A percentile compares a stretch with the other conserved stretches of the same genome.
phyloP scores from a whole-genome alignment of 2,797 vertebrate species.

The Coendou prehensilis region DNA sequence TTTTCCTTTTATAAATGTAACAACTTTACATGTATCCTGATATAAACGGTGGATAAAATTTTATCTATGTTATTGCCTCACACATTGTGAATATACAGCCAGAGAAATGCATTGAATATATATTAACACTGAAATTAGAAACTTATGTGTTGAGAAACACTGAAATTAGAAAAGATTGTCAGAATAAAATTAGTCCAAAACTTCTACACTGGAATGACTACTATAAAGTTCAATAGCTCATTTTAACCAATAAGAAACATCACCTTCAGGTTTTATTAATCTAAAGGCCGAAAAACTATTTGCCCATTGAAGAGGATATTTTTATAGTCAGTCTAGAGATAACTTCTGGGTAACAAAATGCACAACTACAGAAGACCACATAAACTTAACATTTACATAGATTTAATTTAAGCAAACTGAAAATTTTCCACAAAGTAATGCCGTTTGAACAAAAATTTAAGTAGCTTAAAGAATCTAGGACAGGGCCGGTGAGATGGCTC shows the following conservation, averaged over 20 bases:
- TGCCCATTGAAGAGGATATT: not conserved
- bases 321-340: slow-evolving; percentile 15
- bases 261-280: not conserved
- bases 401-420: slow-evolving; percentile 1
- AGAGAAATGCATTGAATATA: not conserved
- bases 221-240: not conserved
- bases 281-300: not conserved
- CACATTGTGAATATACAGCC: not conserved
- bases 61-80: not conserved
- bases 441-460: not conserved
- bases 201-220: slow-evolving; percentile 1
- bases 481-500: no score
- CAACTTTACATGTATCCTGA: not conserved
- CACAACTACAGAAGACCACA: not conserved
- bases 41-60: not conserved
- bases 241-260: not conserved
- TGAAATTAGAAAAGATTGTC: not conserved
- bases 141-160: not conserved
- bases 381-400: not conserved
- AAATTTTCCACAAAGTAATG: not conserved
- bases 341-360: not conserved
- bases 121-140: not conserved
- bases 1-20: not conserved
- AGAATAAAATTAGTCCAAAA: slow-evolving; percentile 27
- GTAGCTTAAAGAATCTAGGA: slow-evolving; percentile 35